Evolutionary conservation across 2,888 invertebrate genomes (phyloP), one percentile per base, ranked within the genome.

Genomic region (Vesta saturnalis): DNA sequence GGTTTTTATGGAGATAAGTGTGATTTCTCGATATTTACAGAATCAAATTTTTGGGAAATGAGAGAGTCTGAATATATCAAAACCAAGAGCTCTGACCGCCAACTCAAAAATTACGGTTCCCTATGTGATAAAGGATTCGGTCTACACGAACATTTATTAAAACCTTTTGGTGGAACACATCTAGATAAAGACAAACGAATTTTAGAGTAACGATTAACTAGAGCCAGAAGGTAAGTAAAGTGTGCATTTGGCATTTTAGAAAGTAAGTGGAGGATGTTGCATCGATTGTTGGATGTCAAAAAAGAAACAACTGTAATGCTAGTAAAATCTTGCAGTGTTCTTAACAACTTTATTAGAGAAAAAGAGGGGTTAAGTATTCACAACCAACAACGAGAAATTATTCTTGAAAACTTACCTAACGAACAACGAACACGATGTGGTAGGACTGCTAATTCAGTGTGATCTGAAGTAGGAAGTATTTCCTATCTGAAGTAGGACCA

Each of bases 231-330:
- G 12, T 54, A 78, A 52, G 74, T 78, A 39, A 77, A 80, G 68
- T 77, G 76, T 62, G 68, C 75, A 52, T 81, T 81, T 75, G 79
- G 78, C 49, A 80, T 81, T 69, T 69, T 80, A 80, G 78, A 72
- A 80, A 81, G 78, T 71, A 81, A 78, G 63, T 78, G 75, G 75
- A 23, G 73, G 55, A 78, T 79, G 63, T 77, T 77, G 54, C 74
- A 77, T 58, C 72, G 78, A 57, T 70, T 79, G 1, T 14, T 59
- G n/a, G 43, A 69, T 56, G 60, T 66, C 6, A 3, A 12, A 2
- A 22, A 22, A 22, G 10, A 39, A 47, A 16, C 18, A 49, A 49
- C 52, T 1, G 18, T 46, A 21, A 6, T 1, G 2, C 18, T 23
- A 10, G 60, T 49, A 19, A 47, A 30, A 64, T 10, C 39, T 6